phyloP scores from a whole-genome alignment of 2,888 invertebrate species.

The Orthosia gothica region DNA sequence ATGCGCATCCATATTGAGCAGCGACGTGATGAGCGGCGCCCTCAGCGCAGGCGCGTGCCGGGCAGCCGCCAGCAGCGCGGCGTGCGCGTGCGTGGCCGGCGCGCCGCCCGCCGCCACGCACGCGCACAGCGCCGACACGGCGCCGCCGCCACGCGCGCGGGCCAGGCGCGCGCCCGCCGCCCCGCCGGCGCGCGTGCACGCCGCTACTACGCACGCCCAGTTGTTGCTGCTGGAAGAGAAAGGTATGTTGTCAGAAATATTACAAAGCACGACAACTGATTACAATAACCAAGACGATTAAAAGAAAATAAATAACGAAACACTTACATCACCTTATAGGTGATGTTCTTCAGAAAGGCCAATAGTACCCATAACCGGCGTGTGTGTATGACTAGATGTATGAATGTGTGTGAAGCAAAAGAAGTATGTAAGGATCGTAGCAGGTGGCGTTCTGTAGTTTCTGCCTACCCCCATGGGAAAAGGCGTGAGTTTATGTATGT shows the following conservation, averaged over 20 bases:
- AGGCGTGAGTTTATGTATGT: too few relatives aligned
- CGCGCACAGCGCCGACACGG: constrained; percentile 83
- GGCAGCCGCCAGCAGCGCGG: constrained; percentile 78
- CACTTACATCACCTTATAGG: too few relatives aligned
- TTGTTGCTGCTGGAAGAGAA: constrained; percentile 92
- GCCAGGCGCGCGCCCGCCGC: constrained; percentile 70
- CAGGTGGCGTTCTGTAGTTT: too few relatives aligned
- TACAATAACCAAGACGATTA: too few relatives aligned
- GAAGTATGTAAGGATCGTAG: too few relatives aligned
- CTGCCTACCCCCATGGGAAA: too few relatives aligned
- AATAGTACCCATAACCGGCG: too few relatives aligned
- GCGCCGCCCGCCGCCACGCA: constrained; percentile 77
- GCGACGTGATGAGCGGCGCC: constrained; percentile 73
- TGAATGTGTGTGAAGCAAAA: too few relatives aligned
- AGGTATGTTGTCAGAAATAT: accelerated
- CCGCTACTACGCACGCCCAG: constrained; percentile 96
- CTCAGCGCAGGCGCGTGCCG: constrained; percentile 73
- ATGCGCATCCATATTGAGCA: constrained; percentile 83
- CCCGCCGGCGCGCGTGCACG: constrained; percentile 92
- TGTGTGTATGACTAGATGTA: too few relatives aligned
- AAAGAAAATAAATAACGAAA: too few relatives aligned
- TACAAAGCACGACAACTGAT: too few relatives aligned
- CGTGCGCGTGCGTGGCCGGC: constrained; percentile 69
- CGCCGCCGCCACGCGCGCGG: constrained; percentile 74
- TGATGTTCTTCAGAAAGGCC: too few relatives aligned